Evolutionary conservation across 2,797 vertebrate species (phyloP), one percentile per base, ranked within the genome.

Genomic region (Caiman crocodilus): DNA sequence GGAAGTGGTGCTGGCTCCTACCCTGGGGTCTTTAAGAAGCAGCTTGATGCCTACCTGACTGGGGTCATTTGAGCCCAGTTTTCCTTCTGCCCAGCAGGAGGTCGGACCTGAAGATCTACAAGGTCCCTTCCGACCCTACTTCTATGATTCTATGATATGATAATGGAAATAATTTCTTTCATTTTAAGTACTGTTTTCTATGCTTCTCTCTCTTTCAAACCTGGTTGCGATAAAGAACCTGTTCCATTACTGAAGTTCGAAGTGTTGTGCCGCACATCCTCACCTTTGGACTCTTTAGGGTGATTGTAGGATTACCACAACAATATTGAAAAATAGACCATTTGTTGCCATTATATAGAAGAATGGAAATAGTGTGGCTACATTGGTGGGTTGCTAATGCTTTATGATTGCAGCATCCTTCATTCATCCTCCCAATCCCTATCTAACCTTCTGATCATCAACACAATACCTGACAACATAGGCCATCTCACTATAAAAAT

Each of bases 261-360:
- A 56, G 35, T 1, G 61, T 71, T 90, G 59, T 75, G 26, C 77
- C 25, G 17, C 76, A 17, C 4, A 0, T 67, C 65, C 91, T 50
- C 60, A 81, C 0, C 42, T 83, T 74, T 81, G 58, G 84, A 79
- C 76, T 79, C 14, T 86, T 61, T 76, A 76, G 42, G 57, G 56
- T 89, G 91, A 50, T 32, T 83, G 21, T 1, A 4, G 35, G 55
- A 4, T 74, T 94, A 85, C 83, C 79, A 16, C 55, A 50, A 76
- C 69, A 92, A 23, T 91, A 79, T 87, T 77, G 78, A 91, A 87
- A 90, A 92, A 73, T 60, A 90, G 60, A 79, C 21, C 26, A 75
- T 26, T 87, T 63, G 79, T 60, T 87, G 63, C 67, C 76, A 16
- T 90, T 88, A 61, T 69, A 56, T 50, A 50, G 93, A 86, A 60